These are phyloP conservation scores for Acinonyx jubatus DNA, from an alignment of 2,113 vertebrate species.

Conservation along the genomic window DNA sequence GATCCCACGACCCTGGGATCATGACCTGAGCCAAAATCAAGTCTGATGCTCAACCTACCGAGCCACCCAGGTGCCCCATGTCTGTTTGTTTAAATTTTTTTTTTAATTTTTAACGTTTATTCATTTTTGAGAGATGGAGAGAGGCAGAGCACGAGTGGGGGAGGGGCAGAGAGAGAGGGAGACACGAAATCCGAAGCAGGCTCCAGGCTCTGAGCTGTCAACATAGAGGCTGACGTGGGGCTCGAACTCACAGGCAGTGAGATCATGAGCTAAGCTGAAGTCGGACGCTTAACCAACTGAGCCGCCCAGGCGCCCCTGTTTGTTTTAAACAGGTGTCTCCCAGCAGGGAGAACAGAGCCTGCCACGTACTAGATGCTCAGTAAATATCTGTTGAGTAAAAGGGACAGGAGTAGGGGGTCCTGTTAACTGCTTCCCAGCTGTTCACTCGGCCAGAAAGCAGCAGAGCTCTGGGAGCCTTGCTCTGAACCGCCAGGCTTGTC, in stretches of 20 bases:
- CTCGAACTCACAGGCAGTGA: background rate
- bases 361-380: background rate
- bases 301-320: background rate
- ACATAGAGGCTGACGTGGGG: background rate
- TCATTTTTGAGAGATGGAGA: too few species aligned
- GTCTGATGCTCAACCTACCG: background rate
- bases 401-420: background rate
- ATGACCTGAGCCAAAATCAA: background rate
- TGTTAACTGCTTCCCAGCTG: background rate
- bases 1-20: background rate
- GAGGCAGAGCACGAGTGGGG: background rate
- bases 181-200: background rate
- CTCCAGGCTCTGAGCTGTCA: background rate
- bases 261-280: background rate
- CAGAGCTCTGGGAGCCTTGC: background rate
- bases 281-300: background rate
- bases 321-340: background rate
- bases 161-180: background rate
- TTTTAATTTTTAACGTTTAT: background rate
- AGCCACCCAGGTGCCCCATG: background rate
- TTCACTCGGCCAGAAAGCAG: background rate
- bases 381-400: background rate
- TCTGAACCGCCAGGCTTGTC: background rate
- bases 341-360: background rate
- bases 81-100: background rate